These are phyloP conservation scores for Opisthograptis luteolata DNA, from an alignment of 2,888 invertebrate genomes.

Conservation along the genomic window DNA sequence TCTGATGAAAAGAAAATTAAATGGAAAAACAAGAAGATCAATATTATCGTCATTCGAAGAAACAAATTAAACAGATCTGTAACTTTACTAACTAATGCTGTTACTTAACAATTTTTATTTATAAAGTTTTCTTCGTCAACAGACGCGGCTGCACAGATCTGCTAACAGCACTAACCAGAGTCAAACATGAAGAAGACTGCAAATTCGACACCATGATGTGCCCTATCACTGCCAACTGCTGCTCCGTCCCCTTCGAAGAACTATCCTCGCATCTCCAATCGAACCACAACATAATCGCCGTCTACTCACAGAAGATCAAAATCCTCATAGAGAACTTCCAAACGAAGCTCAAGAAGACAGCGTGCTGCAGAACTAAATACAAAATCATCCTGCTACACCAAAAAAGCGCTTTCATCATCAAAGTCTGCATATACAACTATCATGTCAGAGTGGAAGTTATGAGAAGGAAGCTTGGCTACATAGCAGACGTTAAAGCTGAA, in stretches of 20 bases:
- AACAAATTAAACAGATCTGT: too few relatives aligned
- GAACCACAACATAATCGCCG: slow-evolving; percentile 75
- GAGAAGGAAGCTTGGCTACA: slow-evolving; percentile 74
- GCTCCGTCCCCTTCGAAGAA: slow-evolving; percentile 72
- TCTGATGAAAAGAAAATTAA: too few relatives aligned
- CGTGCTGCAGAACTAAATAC: slow-evolving; percentile 78
- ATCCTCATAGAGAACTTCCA: slow-evolving; percentile 80
- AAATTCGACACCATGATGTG: slow-evolving; percentile 77
- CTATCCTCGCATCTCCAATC: slow-evolving; percentile 69
- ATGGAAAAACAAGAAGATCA: too few relatives aligned
- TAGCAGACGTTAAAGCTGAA: slow-evolving; percentile 69
- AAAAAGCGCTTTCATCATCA: slow-evolving; percentile 79
- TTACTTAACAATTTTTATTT: neutral
- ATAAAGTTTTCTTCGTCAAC: slow-evolving; percentile 49
- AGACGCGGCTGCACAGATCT: slow-evolving; percentile 79
- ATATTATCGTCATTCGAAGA: too few relatives aligned
- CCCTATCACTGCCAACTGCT: slow-evolving; percentile 75
- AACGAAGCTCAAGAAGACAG: slow-evolving; percentile 76
- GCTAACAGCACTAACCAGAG: slow-evolving; percentile 66
- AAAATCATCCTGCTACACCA: slow-evolving; percentile 75
- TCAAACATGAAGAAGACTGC: slow-evolving; percentile 77
- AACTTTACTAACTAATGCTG: too few relatives aligned
- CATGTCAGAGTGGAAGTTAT: slow-evolving; percentile 77
- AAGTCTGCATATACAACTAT: slow-evolving; percentile 80
- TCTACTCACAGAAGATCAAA: slow-evolving; percentile 79